phyloP scores from a whole-genome alignment of 2,113 vertebrate genomes.

The Grus americana region DNA sequence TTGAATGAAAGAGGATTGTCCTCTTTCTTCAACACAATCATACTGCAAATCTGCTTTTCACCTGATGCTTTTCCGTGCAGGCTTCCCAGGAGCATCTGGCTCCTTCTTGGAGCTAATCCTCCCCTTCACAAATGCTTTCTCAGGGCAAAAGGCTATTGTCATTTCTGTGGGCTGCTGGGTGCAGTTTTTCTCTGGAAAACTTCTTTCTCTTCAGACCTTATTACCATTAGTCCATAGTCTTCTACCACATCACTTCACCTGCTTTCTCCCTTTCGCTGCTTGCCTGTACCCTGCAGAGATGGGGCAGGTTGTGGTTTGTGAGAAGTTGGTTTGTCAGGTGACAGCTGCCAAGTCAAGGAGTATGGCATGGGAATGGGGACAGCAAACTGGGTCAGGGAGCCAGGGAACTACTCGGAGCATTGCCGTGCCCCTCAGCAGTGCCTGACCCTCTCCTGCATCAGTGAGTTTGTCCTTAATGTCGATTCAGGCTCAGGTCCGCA shows the following conservation, averaged over 20 bases:
- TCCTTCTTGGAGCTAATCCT: background rate
- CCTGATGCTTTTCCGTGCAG: background rate
- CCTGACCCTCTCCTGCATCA: background rate
- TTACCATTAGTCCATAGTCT: background rate
- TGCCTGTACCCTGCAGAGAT: background rate
- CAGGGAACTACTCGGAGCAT: background rate
- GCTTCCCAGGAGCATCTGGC: background rate
- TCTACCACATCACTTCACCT: background rate
- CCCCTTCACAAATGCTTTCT: background rate
- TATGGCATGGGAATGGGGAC: background rate
- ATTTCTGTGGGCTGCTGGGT: background rate
- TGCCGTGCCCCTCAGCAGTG: background rate
- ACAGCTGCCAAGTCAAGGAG: background rate
- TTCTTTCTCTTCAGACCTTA: background rate
- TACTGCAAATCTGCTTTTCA: conserved; percentile 10
- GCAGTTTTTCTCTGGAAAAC: background rate
- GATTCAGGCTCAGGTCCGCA: accelerated
- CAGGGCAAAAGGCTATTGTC: background rate
- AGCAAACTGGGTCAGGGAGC: background rate
- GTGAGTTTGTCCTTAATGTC: background rate
- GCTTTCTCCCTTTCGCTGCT: background rate
- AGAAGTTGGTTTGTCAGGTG: background rate
- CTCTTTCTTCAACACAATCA: background rate
- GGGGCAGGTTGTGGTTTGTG: background rate
- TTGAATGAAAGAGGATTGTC: background rate